Percentiles rank a stretch among this genome's conserved stretches.
These are phyloP conservation scores for Scleropages formosus DNA, from an alignment of 2,797 vertebrate genomes.

Conservation along the genomic window DNA sequence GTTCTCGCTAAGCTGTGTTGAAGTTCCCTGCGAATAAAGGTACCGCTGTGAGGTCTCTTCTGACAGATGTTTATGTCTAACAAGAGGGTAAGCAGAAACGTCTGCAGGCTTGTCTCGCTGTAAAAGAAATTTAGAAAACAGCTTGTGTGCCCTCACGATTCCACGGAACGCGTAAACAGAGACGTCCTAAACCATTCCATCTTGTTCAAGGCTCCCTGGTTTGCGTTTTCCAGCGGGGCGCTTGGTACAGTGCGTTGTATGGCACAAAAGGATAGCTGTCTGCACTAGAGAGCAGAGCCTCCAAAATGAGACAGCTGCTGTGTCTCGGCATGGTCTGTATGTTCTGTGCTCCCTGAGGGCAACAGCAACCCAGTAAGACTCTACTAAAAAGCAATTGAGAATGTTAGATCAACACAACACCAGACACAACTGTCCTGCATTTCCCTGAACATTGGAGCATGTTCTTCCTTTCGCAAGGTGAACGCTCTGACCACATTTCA, in stretches of 20 bases:
- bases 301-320: no score
- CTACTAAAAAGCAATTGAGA: not conserved
- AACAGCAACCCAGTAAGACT: not conserved
- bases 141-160: no score
- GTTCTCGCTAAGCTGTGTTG: not conserved
- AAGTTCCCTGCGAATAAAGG: not conserved
- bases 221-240: no score
- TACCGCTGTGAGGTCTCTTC: slow-evolving; percentile 15
- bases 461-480: not conserved
- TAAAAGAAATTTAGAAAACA: slow-evolving; percentile 4
- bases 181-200: no score
- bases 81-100: not conserved
- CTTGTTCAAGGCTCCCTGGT: no score
- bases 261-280: no score
- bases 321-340: no score
- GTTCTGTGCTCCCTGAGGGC: not conserved
- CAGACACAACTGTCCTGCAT: not conserved
- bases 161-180: no score
- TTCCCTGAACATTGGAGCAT: not conserved
- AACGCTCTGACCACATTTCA: not conserved
- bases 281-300: no score
- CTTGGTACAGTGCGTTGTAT: no score
- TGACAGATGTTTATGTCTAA: slow-evolving; percentile 27
- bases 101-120: not conserved
- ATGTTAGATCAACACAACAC: not conserved